Percentiles rank a stretch among this genome's conserved stretches.
Conservation (phyloP, 1,140 invertebrate species). For the Caenorhabditis latens region DNA sequence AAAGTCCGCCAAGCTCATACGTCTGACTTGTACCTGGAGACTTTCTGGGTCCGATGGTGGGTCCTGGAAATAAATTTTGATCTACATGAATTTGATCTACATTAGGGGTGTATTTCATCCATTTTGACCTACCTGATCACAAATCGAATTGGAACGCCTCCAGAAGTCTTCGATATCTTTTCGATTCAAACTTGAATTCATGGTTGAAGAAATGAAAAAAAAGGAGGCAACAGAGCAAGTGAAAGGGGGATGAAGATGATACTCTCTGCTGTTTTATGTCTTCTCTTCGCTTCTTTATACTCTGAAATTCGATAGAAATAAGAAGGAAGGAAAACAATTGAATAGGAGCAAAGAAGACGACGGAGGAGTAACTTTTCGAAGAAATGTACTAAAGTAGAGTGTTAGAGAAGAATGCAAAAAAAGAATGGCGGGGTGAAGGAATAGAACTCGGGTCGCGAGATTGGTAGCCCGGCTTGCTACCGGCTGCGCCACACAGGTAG, state of each 20-base stretch:
- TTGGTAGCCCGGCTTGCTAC: no score
- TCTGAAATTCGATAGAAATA: slow-evolving; percentile 47
- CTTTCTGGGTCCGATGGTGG: slow-evolving; percentile 29
- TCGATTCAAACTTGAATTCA: slow-evolving; percentile 56
- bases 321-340: slow-evolving; percentile 39
- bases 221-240: background rate
- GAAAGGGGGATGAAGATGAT: slow-evolving; percentile 11
- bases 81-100: no score
- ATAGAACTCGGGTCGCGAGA: no score
- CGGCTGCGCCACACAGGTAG: no score
- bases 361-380: slow-evolving; percentile 1
- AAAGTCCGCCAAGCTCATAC: slow-evolving; percentile 58
- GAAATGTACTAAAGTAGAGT: no score
- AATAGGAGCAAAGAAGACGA: background rate
- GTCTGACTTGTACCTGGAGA: slow-evolving; percentile 33
- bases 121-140: slow-evolving; percentile 56
- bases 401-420: no score
- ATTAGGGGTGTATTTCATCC: no score
- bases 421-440: no score
- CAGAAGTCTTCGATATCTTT: slow-evolving; percentile 61
- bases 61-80: background rate
- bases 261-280: background rate
- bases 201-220: background rate
- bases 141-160: slow-evolving; percentile 57
- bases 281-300: background rate